These are phyloP conservation scores for Dorcus parallelipipedus DNA, from an alignment of 2,888 invertebrate genomes.

Conservation along the genomic window DNA sequence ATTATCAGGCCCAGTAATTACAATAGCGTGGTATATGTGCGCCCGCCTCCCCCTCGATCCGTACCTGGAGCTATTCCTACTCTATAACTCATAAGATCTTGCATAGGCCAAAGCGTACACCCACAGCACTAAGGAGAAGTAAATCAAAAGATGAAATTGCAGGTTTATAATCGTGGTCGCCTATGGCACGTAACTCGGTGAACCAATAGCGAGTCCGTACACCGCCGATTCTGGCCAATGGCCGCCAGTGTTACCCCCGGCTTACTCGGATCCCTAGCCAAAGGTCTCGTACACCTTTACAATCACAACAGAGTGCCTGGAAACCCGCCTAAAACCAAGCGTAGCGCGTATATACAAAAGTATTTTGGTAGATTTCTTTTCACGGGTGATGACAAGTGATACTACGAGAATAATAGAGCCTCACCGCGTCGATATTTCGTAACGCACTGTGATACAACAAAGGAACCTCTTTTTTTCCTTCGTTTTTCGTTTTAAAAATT, in stretches of 20 bases:
- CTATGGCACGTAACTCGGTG: conserved; percentile 46
- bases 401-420: background rate
- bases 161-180: conserved; percentile 45
- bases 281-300: conserved; percentile 37
- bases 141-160: conserved; percentile 48
- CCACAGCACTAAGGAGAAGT: conserved; percentile 39
- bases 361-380: conserved; percentile 15
- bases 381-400: background rate
- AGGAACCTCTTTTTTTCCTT: background rate
- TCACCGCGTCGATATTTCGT: conserved; percentile 2
- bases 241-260: conserved; percentile 48
- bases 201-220: conserved; percentile 45
- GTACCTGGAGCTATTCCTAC: conserved; percentile 34
- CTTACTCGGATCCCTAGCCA: conserved; percentile 41
- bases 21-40: conserved; percentile 29
- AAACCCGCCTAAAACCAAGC: conserved; percentile 40
- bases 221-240: conserved; percentile 46
- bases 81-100: conserved; percentile 31
- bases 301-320: conserved; percentile 13
- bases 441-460: conserved; percentile 6
- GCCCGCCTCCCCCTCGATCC: conserved; percentile 32
- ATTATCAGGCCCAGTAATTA: conserved; percentile 14
- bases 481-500: background rate
- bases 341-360: conserved; percentile 13
- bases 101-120: conserved; percentile 31